Evolutionary conservation across 2,888 invertebrate species (phyloP).

Genomic region (Dryocosmus kuriphilus): DNA sequence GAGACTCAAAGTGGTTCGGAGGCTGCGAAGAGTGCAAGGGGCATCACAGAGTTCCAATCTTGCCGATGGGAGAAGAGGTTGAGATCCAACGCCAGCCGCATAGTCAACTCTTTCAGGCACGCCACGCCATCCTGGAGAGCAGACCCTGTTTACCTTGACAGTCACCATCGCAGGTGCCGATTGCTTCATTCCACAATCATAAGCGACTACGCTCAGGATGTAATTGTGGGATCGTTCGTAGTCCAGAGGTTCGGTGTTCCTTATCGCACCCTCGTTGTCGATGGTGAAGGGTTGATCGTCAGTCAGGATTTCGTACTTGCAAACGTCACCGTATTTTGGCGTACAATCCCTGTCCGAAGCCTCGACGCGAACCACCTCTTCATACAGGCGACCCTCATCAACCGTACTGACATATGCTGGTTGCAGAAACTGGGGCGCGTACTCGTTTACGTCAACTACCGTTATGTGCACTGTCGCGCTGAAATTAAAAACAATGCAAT

Average conservation of each 20-base stretch:
- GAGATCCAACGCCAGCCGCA: conserved; percentile 87
- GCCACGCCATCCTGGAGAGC: conserved; percentile 80
- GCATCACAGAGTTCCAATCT: conserved; percentile 83
- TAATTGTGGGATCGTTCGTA: conserved; percentile 96
- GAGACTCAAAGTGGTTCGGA: conserved; percentile 83
- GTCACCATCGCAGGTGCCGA: conserved; percentile 97
- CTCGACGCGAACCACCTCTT: conserved; percentile 93
- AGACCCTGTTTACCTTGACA: conserved; percentile 88
- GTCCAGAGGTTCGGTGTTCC: conserved; percentile 95
- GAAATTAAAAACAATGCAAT: conserved; percentile 67
- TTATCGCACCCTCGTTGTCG: conserved; percentile 94
- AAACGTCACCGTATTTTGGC: conserved; percentile 96
- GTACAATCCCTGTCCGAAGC: conserved; percentile 97
- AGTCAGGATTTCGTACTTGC: conserved; percentile 97
- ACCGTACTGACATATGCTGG: conserved; percentile 93
- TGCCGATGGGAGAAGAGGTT: conserved; percentile 89
- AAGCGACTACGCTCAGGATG: conserved; percentile 96
- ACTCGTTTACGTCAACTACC: conserved; percentile 97
- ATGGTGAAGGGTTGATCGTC: conserved; percentile 94
- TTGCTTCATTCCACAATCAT: conserved; percentile 97
- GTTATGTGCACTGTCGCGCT: conserved; percentile 96
- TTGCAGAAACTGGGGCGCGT: conserved; percentile 93
- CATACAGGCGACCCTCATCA: conserved; percentile 94
- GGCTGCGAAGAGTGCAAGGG: conserved; percentile 80
- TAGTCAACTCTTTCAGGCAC: conserved; percentile 92